phyloP scores from a whole-genome alignment of 2,797 vertebrate genomes.

The Dendrocincla tyrannina region DNA sequence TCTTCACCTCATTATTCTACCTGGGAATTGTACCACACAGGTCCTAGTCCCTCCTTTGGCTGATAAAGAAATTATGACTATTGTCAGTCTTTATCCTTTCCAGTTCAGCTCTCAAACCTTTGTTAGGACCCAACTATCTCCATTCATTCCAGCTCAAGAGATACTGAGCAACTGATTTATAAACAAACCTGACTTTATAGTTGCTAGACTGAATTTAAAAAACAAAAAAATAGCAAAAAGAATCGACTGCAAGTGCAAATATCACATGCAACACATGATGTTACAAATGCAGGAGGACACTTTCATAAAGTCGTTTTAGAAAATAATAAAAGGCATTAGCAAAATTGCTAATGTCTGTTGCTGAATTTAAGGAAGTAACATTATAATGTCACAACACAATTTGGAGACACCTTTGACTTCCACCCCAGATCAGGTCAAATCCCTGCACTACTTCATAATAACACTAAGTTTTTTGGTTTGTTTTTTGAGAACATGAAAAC shows the following conservation, averaged over 20 bases:
- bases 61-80: not conserved
- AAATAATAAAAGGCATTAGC: not conserved
- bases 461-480: not conserved
- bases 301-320: not conserved
- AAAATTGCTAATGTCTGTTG: not conserved
- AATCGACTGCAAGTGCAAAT: not conserved
- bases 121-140: not conserved
- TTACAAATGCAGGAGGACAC: not conserved
- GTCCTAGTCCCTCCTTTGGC: not conserved
- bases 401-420: not conserved
- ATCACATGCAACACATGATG: not conserved
- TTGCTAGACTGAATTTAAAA: not conserved
- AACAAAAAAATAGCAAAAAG: not conserved
- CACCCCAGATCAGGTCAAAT: not conserved
- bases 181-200: not conserved
- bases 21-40: not conserved
- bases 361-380: not conserved
- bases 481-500: not conserved
- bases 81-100: not conserved
- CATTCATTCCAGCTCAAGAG: not conserved
- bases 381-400: not conserved
- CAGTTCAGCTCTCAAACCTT: not conserved
- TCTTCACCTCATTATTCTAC: not conserved
- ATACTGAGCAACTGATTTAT: not conserved
- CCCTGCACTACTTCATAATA: not conserved